These are phyloP conservation scores for Chaetura pelagica DNA, from an alignment of 2,113 vertebrate genomes.

Conservation along the genomic window DNA sequence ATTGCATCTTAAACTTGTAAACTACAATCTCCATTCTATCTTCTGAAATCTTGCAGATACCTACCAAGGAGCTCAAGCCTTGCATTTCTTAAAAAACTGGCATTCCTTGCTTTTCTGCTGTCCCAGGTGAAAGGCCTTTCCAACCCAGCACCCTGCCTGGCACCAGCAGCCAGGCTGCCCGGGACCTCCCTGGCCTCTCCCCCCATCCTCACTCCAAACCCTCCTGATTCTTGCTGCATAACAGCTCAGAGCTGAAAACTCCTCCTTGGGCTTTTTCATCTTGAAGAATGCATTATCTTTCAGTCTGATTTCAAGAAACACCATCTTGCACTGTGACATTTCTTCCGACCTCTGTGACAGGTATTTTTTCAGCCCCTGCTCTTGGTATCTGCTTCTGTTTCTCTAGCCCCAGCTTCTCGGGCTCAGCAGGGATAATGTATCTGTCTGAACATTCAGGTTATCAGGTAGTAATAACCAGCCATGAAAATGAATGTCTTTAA, in stretches of 20 bases:
- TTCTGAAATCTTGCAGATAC: neutral
- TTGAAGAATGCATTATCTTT: neutral
- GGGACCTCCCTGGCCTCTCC: neutral
- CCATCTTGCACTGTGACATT: neutral
- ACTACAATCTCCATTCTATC: neutral
- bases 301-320: neutral
- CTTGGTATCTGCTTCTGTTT: neutral
- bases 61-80: fast-evolving
- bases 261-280: neutral
- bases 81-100: fast-evolving
- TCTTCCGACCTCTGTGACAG: neutral
- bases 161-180: no score
- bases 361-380: neutral
- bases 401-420: neutral
- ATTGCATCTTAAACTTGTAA: neutral
- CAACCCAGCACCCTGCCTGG: fast-evolving
- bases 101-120: fast-evolving
- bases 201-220: fast-evolving
- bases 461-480: neutral
- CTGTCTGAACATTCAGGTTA: neutral
- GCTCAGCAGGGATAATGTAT: neutral
- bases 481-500: neutral
- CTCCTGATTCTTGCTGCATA: neutral
- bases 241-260: neutral
- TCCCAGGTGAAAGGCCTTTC: neutral